Percentiles rank a stretch among this genome's conserved stretches.
Evolutionary conservation across 2,113 vertebrate genomes (phyloP).

Genomic region (Corythornis cristatus): DNA sequence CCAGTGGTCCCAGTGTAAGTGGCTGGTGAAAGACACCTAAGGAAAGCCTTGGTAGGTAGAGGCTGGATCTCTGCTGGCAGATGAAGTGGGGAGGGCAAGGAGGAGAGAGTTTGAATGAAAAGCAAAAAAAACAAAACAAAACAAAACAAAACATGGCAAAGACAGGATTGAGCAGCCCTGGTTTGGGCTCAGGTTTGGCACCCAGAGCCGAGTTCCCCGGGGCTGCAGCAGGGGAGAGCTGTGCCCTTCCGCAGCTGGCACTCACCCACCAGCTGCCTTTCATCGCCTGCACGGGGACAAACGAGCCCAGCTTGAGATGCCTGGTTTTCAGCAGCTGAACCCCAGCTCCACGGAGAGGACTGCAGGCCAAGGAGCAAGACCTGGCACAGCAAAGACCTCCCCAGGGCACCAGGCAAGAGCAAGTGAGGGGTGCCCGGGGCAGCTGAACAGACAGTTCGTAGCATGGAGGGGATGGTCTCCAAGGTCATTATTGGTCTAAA

Average conservation of each 20-base stretch:
- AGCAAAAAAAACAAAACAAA: not conserved
- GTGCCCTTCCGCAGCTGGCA: not conserved
- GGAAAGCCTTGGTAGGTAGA: not conserved
- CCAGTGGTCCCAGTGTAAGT: not conserved
- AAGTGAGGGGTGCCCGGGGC: not conserved
- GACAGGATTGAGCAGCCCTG: not conserved
- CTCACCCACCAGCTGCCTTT: not conserved
- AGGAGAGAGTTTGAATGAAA: not conserved
- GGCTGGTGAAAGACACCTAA: not conserved
- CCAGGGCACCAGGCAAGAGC: rapidly evolving
- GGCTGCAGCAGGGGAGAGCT: not conserved
- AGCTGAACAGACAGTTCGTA: not conserved
- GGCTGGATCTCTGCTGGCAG: not conserved
- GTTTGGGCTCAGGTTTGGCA: not conserved
- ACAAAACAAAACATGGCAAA: not conserved
- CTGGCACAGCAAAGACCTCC: not conserved
- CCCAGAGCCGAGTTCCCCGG: rapidly evolving
- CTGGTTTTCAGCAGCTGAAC: not conserved
- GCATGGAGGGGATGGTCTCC: not conserved
- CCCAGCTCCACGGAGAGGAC: not conserved
- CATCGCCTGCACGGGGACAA: not conserved
- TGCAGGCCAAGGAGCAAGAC: not conserved
- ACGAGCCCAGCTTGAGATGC: not conserved
- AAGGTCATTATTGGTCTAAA: not conserved
- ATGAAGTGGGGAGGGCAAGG: not conserved